These are phyloP conservation scores for Aphaenogaster rudis DNA, from an alignment of 1,140 invertebrate genomes.

Conservation along the genomic window DNA sequence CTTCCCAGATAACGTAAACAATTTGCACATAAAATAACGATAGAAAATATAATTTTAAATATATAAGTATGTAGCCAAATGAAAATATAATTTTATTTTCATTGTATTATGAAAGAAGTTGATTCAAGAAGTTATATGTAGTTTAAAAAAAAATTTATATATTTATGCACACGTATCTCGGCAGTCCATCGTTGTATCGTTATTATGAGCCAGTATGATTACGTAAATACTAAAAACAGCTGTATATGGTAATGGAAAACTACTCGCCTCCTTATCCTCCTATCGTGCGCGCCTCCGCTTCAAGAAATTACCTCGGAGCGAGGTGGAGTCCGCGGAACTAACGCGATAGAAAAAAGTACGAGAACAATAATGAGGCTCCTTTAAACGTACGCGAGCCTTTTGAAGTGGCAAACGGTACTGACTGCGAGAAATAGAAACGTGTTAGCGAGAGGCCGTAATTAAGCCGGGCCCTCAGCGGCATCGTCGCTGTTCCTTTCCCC, in stretches of 20 bases:
- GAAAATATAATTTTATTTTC: background rate
- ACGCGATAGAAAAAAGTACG: constrained; percentile 17
- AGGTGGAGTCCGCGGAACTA: constrained; percentile 10
- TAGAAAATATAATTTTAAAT: background rate
- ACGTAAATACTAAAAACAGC: constrained; percentile 27
- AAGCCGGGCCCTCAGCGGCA: constrained; percentile 62
- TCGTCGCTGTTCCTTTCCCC: constrained; percentile 7
- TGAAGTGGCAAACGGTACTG: constrained; percentile 67
- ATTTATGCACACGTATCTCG: background rate
- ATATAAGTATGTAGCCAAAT: too few relatives aligned
- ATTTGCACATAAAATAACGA: background rate
- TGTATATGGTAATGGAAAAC: constrained; percentile 32
- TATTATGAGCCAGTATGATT: background rate
- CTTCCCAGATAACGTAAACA: background rate
- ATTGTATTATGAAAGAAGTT: background rate
- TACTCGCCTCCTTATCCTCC: constrained; percentile 11
- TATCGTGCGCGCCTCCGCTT: constrained; percentile 8
- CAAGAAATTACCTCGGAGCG: constrained; percentile 22
- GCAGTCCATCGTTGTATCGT: background rate
- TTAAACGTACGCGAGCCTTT: constrained; percentile 55
- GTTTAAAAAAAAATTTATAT: background rate
- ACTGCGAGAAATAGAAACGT: constrained; percentile 69
- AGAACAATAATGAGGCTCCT: constrained; percentile 61
- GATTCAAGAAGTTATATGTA: constrained; percentile 6
- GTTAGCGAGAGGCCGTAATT: constrained; percentile 73